These are phyloP conservation scores for Scelioninae gen. 2 DNA, from an alignment of 2,888 invertebrate species.

Conservation along the genomic window DNA sequence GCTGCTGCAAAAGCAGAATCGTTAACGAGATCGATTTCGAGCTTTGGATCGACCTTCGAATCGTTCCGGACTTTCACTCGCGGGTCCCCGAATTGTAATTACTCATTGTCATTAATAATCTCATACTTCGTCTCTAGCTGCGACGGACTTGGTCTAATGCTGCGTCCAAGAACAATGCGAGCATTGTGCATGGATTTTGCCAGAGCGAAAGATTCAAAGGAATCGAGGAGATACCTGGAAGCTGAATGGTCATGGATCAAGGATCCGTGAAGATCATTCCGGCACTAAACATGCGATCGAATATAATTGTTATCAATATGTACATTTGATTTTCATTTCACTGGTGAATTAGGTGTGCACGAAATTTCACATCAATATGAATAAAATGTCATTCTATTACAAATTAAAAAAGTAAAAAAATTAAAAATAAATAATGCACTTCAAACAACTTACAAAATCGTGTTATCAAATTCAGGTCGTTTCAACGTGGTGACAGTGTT, in stretches of 20 bases:
- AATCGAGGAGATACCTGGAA: constrained; percentile 39
- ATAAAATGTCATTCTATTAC: too few species aligned
- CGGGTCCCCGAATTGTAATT: constrained; percentile 33
- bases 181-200: constrained; percentile 21
- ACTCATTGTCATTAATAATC: constrained; percentile 48
- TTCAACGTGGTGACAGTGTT: too few species aligned
- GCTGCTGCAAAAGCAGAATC: constrained; percentile 36
- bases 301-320: too few species aligned
- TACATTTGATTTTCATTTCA: too few species aligned
- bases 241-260: too few species aligned
- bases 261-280: too few species aligned
- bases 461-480: too few species aligned
- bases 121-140: constrained; percentile 22
- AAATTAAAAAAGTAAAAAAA: too few species aligned
- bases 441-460: too few species aligned
- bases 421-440: too few species aligned
- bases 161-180: constrained; percentile 26
- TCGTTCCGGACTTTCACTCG: constrained; percentile 43
- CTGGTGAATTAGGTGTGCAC: too few species aligned
- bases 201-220: constrained; percentile 42
- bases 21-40: constrained; percentile 48
- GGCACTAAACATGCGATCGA: constrained; percentile 13
- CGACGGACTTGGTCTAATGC: constrained; percentile 19
- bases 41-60: constrained; percentile 25
- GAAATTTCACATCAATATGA: too few species aligned